A percentile compares a stretch with the other conserved stretches of the same genome.
Conservation (phyloP, 2,797 vertebrate genomes). For the Triplophysa bombifrons region DNA sequence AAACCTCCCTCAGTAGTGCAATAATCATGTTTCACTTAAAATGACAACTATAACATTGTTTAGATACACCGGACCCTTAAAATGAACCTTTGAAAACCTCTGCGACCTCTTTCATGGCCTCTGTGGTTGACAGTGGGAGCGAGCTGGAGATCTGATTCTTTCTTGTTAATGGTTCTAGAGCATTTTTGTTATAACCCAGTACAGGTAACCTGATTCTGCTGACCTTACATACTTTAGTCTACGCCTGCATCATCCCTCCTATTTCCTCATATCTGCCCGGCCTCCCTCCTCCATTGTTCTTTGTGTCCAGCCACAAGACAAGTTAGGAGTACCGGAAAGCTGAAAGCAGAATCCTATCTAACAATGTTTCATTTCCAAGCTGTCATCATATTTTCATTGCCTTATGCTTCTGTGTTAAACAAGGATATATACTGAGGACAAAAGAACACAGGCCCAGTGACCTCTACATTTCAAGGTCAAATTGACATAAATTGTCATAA, state of each 20-base stretch:
- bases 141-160: neutral
- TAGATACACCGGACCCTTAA: neutral
- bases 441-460: slow-evolving; percentile 2
- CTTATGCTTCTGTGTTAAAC: slow-evolving; percentile 17
- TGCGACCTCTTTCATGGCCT: neutral
- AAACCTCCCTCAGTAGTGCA: neutral
- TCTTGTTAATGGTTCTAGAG: slow-evolving; percentile 23
- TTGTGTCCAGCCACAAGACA: slow-evolving; percentile 48
- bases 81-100: neutral
- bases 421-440: slow-evolving; percentile 2
- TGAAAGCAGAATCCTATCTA: slow-evolving; percentile 28
- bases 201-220: slow-evolving; percentile 39
- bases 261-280: slow-evolving; percentile 40
- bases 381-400: slow-evolving; percentile 55
- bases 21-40: too few relatives aligned
- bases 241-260: slow-evolving; percentile 30
- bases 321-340: slow-evolving; percentile 20
- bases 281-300: slow-evolving; percentile 51
- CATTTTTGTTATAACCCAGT: slow-evolving; percentile 11
- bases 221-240: slow-evolving; percentile 34
- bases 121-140: slow-evolving; percentile 17
- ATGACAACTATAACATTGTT: neutral
- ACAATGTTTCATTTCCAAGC: slow-evolving; percentile 45
- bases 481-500: neutral
- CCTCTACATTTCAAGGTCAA: slow-evolving; percentile 51